Conservation (phyloP, 2,888 invertebrate genomes). For the Cataglyphis cursor region DNA sequence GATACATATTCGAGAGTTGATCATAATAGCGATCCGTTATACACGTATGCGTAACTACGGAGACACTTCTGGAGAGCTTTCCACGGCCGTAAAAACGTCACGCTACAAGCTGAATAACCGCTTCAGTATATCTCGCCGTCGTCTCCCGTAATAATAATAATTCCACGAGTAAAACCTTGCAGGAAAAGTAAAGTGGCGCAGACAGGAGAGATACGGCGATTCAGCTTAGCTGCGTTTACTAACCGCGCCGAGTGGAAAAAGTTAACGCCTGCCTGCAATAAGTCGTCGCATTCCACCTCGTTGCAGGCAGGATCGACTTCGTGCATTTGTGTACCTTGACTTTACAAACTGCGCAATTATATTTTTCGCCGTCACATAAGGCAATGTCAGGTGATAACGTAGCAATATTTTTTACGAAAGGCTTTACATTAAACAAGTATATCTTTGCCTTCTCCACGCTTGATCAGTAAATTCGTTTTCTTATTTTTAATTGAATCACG, state of each 20-base stretch:
- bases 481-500: not conserved
- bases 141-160: conserved; percentile 65
- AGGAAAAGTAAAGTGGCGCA: conserved; percentile 43
- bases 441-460: not conserved
- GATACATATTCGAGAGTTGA: not conserved
- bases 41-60: not conserved
- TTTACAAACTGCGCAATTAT: conserved; percentile 14
- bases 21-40: not conserved
- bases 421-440: conserved; percentile 4
- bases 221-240: conserved; percentile 47
- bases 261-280: conserved; percentile 43
- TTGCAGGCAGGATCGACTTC: conserved; percentile 1
- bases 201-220: conserved; percentile 43
- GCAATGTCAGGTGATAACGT: not conserved
- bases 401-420: not conserved
- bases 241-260: conserved; percentile 49
- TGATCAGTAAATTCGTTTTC: not conserved
- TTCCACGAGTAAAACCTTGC: conserved; percentile 48
- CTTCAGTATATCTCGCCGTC: conserved; percentile 21
- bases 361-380: conserved; percentile 13
- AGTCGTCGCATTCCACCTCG: conserved; percentile 35
- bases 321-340: not conserved
- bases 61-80: conserved; percentile 35
- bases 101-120: conserved; percentile 63
- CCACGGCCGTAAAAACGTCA: conserved; percentile 71